phyloP scores from a whole-genome alignment of 2,888 invertebrate species.

The Heliconius cydno region DNA sequence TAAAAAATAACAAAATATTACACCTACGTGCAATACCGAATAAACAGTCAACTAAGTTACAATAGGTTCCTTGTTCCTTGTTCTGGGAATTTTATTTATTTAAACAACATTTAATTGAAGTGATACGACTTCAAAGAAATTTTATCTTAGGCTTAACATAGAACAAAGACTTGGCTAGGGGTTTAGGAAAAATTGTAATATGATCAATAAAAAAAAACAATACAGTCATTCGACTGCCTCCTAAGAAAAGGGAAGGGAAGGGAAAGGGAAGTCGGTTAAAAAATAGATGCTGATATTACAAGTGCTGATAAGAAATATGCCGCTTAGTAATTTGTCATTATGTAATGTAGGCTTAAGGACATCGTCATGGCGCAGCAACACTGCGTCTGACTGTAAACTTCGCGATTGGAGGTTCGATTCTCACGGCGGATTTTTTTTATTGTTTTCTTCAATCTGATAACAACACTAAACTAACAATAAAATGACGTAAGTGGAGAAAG shows the following conservation, averaged over 20 bases:
- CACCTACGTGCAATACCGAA: not conserved
- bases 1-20: too few species aligned
- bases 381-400: too few species aligned
- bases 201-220: not conserved
- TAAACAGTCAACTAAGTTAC: not conserved
- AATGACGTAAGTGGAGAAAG: too few species aligned
- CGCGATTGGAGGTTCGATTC: too few species aligned
- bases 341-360: too few species aligned
- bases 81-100: constrained; percentile 1
- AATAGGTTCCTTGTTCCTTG: not conserved
- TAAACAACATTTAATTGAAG: not conserved
- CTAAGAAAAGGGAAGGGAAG: too few species aligned
- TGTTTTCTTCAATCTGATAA: not conserved
- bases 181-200: not conserved
- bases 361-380: too few species aligned
- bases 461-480: not conserved
- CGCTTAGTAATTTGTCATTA: too few species aligned
- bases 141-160: not conserved
- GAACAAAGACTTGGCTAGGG: not conserved
- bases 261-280: too few species aligned
- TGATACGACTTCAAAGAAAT: not conserved
- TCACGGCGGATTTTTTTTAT: not conserved
- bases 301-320: not conserved
- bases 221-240: too few species aligned
- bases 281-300: not conserved